These are phyloP conservation scores for Metacarcinus magister DNA, from an alignment of 2,888 invertebrate genomes.

Conservation along the genomic window DNA sequence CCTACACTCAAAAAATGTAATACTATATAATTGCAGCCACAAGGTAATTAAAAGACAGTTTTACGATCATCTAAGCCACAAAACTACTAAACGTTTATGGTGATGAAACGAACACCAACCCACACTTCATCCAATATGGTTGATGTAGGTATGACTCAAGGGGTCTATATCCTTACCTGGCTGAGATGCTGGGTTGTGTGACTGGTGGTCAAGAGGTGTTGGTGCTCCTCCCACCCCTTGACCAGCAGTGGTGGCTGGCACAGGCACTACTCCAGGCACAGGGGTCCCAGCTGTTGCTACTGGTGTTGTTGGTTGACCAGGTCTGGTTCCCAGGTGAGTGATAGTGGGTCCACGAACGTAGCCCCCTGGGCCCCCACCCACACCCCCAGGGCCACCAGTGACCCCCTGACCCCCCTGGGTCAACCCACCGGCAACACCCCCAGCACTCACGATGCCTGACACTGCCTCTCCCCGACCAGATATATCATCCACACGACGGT, in stretches of 20 bases:
- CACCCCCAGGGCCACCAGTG: constrained; percentile 71
- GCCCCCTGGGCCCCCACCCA: constrained; percentile 67
- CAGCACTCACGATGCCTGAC: constrained; percentile 79
- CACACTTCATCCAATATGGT: not conserved
- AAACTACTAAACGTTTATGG: not conserved
- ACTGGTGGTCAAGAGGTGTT: constrained; percentile 70
- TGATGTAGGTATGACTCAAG: not conserved
- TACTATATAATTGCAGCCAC: not conserved
- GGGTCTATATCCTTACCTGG: constrained; percentile 59
- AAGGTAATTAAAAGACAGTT: not conserved
- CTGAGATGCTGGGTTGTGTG: constrained; percentile 73
- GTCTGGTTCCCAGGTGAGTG: constrained; percentile 74
- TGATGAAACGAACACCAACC: not conserved
- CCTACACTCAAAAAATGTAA: not conserved
- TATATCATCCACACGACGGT: constrained; percentile 80
- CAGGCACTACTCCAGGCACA: constrained; percentile 74
- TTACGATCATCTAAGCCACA: not conserved
- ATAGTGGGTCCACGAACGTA: constrained; percentile 71
- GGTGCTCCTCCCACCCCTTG: constrained; percentile 70
- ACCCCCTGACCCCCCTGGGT: constrained; percentile 76
- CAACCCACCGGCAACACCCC: constrained; percentile 72
- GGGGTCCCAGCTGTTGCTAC: constrained; percentile 64
- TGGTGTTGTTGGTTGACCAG: constrained; percentile 71
- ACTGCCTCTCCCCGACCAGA: constrained; percentile 81
- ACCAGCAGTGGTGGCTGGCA: constrained; percentile 73